Conservation (phyloP, 2,113 vertebrate genomes). For the Maccullochella peelii region DNA sequence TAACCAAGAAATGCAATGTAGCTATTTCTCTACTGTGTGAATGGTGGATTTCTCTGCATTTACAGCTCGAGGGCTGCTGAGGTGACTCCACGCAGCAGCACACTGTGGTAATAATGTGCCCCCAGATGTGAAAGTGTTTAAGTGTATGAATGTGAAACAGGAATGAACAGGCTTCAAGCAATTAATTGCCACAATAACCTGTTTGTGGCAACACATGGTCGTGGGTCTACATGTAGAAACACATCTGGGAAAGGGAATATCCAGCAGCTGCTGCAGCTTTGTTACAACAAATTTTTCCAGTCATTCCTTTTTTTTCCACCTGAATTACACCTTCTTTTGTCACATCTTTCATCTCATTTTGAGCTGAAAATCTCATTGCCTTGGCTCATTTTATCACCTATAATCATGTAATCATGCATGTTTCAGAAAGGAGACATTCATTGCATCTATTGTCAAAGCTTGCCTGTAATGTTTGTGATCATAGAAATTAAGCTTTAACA, state of each 20-base stretch:
- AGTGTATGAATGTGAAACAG: neutral
- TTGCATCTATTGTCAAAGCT: neutral
- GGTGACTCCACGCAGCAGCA: neutral
- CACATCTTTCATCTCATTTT: neutral
- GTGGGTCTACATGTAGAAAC: neutral
- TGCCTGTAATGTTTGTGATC: neutral
- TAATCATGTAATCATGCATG: neutral
- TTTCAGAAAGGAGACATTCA: neutral
- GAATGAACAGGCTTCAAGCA: neutral
- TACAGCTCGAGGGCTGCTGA: conserved; percentile 20
- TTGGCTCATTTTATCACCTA: neutral
- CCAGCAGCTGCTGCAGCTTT: conserved; percentile 9
- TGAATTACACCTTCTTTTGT: neutral
- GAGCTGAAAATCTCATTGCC: neutral
- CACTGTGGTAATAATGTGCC: neutral
- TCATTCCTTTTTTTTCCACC: neutral
- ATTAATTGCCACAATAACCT: neutral
- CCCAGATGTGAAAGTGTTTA: conserved; percentile 12
- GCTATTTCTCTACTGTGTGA: conserved; percentile 11
- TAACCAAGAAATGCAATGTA: neutral
- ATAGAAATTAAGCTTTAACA: neutral
- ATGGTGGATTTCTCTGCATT: neutral
- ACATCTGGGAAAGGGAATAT: conserved; percentile 14
- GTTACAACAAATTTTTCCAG: neutral
- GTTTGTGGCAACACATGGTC: conserved; percentile 3